Evolutionary conservation across 2,888 invertebrate species (phyloP).

Genomic region (Pyrrhosoma nymphula): DNA sequence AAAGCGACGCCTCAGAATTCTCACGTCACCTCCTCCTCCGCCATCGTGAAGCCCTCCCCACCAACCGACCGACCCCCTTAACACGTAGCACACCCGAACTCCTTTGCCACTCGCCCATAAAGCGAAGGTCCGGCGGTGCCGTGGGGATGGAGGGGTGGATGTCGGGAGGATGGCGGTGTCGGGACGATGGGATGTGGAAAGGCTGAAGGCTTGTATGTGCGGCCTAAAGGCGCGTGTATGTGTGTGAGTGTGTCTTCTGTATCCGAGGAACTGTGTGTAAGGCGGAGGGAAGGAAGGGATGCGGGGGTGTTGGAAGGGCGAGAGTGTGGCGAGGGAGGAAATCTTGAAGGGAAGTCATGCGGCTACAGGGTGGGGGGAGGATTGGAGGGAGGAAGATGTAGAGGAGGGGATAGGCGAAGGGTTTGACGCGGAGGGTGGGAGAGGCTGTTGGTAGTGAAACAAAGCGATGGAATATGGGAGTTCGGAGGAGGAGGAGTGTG

Average conservation of each 20-base stretch:
- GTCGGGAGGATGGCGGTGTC: not conserved
- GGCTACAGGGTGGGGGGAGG: constrained; percentile 6
- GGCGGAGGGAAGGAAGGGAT: not conserved
- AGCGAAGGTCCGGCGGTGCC: constrained; percentile 62
- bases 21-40: constrained; percentile 44
- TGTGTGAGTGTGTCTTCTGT: constrained; percentile 12
- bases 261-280: constrained; percentile 39
- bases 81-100: constrained; percentile 40
- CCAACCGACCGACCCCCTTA: not conserved
- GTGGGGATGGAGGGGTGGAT: not conserved
- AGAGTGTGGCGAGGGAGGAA: not conserved
- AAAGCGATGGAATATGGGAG: constrained; percentile 63
- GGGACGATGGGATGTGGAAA: not conserved
- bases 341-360: constrained; percentile 66
- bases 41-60: not conserved
- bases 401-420: constrained; percentile 6
- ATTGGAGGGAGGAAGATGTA: not conserved
- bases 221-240: not conserved
- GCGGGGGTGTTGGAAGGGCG: not conserved
- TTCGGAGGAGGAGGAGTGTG: not conserved
- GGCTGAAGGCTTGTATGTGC: constrained; percentile 10
- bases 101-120: constrained; percentile 61
- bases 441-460: constrained; percentile 45
- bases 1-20: constrained; percentile 56
- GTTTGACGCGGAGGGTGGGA: constrained; percentile 25